Percentiles rank a stretch among this genome's conserved stretches.
Conservation (phyloP, 2,113 vertebrate genomes). For the Poecile atricapillus region DNA sequence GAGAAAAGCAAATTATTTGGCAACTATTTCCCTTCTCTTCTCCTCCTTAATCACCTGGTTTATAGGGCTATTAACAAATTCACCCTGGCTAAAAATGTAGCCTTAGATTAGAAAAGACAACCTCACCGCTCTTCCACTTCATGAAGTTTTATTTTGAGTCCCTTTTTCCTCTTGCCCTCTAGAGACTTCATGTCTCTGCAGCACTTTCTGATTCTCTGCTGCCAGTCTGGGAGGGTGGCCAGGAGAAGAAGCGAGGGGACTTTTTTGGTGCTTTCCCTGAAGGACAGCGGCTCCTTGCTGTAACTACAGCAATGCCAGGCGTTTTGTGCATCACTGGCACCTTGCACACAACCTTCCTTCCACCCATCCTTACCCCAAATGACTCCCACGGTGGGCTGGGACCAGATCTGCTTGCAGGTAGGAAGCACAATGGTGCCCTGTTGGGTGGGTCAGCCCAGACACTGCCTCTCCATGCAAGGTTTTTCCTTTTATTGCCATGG, state of each 20-base stretch:
- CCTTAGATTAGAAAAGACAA: neutral
- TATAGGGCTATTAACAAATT: neutral
- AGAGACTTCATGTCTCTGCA: neutral
- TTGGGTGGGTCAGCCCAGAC: neutral
- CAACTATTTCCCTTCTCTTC: neutral
- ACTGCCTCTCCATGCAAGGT: neutral
- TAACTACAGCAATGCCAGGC: neutral
- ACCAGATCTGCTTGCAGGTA: neutral
- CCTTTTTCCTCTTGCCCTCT: neutral
- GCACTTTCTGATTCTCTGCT: neutral
- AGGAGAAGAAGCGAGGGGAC: neutral
- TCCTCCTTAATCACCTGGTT: neutral
- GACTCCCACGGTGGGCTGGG: accelerated
- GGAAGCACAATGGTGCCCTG: neutral
- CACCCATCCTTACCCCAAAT: neutral
- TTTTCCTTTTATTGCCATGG: neutral
- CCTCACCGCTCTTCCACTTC: neutral
- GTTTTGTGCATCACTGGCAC: neutral
- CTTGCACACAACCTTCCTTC: neutral
- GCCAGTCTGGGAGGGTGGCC: neutral
- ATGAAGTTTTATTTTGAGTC: neutral
- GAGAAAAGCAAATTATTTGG: slow-evolving; percentile 16
- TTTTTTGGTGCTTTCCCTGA: neutral
- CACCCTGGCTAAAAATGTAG: neutral
- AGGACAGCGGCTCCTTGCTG: neutral